Evolutionary conservation across 2,888 invertebrate genomes (phyloP), one percentile per base, ranked within the genome.

Genomic region (Drosophila atripex): DNA sequence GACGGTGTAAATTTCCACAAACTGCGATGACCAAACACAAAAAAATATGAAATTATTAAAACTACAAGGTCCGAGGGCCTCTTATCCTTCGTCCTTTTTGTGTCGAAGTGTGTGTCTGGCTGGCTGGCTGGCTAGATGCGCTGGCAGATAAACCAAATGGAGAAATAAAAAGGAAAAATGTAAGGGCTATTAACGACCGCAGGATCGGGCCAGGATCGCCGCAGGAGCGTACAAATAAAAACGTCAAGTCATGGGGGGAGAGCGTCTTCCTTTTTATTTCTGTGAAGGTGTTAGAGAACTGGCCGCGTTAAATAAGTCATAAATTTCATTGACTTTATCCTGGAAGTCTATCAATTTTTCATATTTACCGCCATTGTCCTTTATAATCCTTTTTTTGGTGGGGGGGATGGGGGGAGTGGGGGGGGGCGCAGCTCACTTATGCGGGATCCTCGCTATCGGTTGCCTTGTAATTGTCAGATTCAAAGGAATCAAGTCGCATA

Each of bases 281-380:
- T 41, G 2, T 4, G n/a, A 3, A 41, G 39, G 18, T 41, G 39
- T 41, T 41, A 18, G 39, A 41, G 39, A 41, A 6, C 43, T 18
- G 21, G 21, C 53, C 39, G 71, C 65, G 79, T 76, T 82, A 77
- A 75, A 54, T 75, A 85, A 87, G 88, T 80, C 89, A 86, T 89
- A 88, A 89, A 88, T 88, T 79, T 83, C 78, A 74, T 71, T 80
- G 88, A 87, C 88, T 79, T 88, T 88, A 88, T 89, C 89, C 86
- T 71, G 65, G 56, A 51, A 55, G 61, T 55, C 69, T 68, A 86
- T 85, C 86, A 76, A 73, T 77, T 80, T 71, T 76, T 82, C 80
- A 84, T 86, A 88, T 86, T 88, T 85, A 80, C 78, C 57, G 49
- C 75, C 60, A 82, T 82, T 82, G 82, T 82, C 76, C 70, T 58